A percentile compares a stretch with the other conserved stretches of the same genome.
These are phyloP conservation scores for Penaeus japonicus DNA, from an alignment of 1,140 invertebrate species.

Conservation along the genomic window DNA sequence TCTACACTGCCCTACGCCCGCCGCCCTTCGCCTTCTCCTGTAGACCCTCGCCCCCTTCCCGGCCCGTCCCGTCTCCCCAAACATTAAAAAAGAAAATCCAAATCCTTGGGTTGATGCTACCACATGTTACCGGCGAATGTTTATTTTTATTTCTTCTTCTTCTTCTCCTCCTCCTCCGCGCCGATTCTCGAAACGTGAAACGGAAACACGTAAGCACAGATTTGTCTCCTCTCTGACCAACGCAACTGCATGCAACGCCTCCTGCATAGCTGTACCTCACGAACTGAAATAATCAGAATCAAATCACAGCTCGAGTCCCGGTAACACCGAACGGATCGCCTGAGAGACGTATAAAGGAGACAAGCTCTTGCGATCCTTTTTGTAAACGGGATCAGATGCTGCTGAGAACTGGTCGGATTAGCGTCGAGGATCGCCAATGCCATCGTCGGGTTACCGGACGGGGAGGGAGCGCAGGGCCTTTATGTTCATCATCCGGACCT, in stretches of 20 bases:
- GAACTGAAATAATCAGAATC: too few relatives aligned
- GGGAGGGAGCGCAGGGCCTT: neutral
- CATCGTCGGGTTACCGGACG: slow-evolving; percentile 41
- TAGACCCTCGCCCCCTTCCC: neutral
- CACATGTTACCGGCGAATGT: neutral
- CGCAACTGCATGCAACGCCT: too few relatives aligned
- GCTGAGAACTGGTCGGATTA: slow-evolving; percentile 42
- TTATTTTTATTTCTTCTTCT: neutral
- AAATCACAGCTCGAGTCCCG: too few relatives aligned
- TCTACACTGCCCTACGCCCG: neutral
- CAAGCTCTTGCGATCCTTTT: slow-evolving; percentile 44
- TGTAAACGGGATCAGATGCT: slow-evolving; percentile 42
- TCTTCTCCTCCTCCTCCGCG: too few relatives aligned
- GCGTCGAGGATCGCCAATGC: slow-evolving; percentile 32
- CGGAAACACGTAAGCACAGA: too few relatives aligned
- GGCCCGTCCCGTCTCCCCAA: neutral
- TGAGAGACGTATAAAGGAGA: slow-evolving; percentile 38
- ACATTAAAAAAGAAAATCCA: slow-evolving; percentile 18
- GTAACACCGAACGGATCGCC: too few relatives aligned
- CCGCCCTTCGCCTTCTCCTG: neutral
- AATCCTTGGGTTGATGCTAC: neutral
- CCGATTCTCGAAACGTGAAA: too few relatives aligned
- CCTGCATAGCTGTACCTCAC: too few relatives aligned
- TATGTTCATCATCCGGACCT: neutral
- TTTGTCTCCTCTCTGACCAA: too few relatives aligned